A percentile compares a stretch with the other conserved stretches of the same genome.
These are phyloP conservation scores for Phaonia tiefii DNA, from an alignment of 2,888 invertebrate species.

Conservation along the genomic window DNA sequence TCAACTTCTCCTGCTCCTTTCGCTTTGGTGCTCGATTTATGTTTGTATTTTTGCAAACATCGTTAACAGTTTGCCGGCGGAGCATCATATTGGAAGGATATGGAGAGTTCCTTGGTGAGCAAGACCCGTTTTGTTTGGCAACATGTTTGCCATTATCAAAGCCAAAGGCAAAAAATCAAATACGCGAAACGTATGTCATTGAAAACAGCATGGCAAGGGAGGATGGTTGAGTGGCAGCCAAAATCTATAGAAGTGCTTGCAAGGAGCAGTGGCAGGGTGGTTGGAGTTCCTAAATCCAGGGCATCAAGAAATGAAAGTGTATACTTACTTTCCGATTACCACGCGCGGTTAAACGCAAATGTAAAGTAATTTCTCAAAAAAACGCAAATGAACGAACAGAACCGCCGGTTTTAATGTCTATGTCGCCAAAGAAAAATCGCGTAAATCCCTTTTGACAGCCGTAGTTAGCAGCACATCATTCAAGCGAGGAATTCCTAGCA, in stretches of 20 bases:
- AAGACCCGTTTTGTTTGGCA: constrained; percentile 71
- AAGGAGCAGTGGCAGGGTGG: constrained; percentile 11
- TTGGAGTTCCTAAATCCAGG: background rate
- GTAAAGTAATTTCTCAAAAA: constrained; percentile 76
- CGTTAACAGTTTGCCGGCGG: no score
- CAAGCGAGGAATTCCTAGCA: constrained; percentile 28
- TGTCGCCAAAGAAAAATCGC: constrained; percentile 77
- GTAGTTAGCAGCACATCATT: constrained; percentile 76
- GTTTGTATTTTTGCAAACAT: constrained; percentile 21
- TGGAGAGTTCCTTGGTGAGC: constrained; percentile 13
- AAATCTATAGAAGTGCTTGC: no score
- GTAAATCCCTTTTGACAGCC: constrained; percentile 79
- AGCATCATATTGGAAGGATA: constrained; percentile 22
- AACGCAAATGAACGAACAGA: constrained; percentile 39
- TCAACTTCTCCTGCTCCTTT: no score
- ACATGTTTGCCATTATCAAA: constrained; percentile 78
- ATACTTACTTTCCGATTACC: constrained; percentile 74
- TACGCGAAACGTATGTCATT: constrained; percentile 68
- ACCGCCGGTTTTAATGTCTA: constrained; percentile 54
- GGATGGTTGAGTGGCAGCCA: background rate
- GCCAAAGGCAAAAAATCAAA: constrained; percentile 61
- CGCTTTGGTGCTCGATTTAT: background rate
- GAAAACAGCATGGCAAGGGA: constrained; percentile 61
- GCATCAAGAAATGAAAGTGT: constrained; percentile 26
- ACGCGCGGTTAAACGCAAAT: constrained; percentile 79